Conservation (phyloP, 2,888 invertebrate genomes). For the Pecten maximus region DNA sequence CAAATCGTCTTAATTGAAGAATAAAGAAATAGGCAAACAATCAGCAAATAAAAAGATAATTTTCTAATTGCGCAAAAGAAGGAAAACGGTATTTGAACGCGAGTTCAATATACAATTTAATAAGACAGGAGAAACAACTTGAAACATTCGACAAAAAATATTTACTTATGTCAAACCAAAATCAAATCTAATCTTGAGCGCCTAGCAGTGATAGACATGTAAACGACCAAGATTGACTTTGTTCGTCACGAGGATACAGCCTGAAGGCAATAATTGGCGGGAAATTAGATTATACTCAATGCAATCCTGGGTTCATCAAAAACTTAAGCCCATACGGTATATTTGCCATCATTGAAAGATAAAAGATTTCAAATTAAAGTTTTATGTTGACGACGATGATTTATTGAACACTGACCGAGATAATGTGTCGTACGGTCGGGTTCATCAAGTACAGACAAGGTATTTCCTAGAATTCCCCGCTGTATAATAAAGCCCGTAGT, state of each 20-base stretch:
- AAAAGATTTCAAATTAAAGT: slow-evolving; percentile 32
- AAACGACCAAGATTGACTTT: neutral
- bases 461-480: slow-evolving; percentile 3
- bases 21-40: too few species aligned
- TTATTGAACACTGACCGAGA: neutral
- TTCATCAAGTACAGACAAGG: neutral
- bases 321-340: slow-evolving; percentile 28
- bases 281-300: slow-evolving; percentile 33
- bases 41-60: too few species aligned
- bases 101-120: neutral
- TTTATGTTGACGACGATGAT: slow-evolving; percentile 16
- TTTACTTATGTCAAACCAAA: neutral
- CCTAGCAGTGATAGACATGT: neutral
- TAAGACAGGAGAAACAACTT: neutral
- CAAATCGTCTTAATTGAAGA: too few species aligned
- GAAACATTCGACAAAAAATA: neutral
- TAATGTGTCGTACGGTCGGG: neutral
- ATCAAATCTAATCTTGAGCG: neutral
- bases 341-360: slow-evolving; percentile 9
- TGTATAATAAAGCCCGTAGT: neutral
- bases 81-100: neutral
- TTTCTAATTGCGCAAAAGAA: too few species aligned
- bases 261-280: slow-evolving; percentile 8
- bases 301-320: neutral
- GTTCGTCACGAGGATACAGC: neutral